Conservation (phyloP, 1,140 invertebrate genomes). For the Dendroctonus valens region DNA sequence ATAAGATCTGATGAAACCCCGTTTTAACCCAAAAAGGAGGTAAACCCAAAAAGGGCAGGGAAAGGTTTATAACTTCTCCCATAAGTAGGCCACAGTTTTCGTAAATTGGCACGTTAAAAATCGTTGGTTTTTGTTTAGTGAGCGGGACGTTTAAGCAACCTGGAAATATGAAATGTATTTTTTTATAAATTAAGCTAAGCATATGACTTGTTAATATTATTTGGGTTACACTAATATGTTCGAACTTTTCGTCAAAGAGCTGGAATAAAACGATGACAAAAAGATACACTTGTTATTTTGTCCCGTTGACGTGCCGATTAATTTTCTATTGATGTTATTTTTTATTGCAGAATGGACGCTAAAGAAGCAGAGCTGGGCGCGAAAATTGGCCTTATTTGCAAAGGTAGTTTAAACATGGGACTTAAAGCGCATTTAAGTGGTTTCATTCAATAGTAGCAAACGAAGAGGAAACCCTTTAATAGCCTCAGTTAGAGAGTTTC, state of each 20-base stretch:
- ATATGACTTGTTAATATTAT: too few relatives aligned
- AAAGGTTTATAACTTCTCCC: not conserved
- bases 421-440: constrained; percentile 8
- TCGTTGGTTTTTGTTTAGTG: too few relatives aligned
- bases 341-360: constrained; percentile 26
- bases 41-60: constrained; percentile 23
- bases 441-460: too few relatives aligned
- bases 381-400: constrained; percentile 6
- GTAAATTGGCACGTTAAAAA: too few relatives aligned
- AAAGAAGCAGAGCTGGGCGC: not conserved
- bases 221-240: not conserved
- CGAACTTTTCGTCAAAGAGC: constrained; percentile 2
- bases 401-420: constrained; percentile 31
- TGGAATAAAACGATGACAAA: not conserved
- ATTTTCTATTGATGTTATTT: constrained; percentile 20
- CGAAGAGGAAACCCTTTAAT: too few relatives aligned
- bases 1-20: constrained; percentile 65
- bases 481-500: too few relatives aligned
- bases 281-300: constrained; percentile 5
- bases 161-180: too few relatives aligned
- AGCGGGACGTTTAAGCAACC: too few relatives aligned
- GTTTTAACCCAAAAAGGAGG: constrained; percentile 8
- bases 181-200: too few relatives aligned
- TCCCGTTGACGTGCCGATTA: not conserved
- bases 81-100: too few relatives aligned